These are phyloP conservation scores for Catharus minimus DNA, from an alignment of 2,113 vertebrate species.

Conservation along the genomic window DNA sequence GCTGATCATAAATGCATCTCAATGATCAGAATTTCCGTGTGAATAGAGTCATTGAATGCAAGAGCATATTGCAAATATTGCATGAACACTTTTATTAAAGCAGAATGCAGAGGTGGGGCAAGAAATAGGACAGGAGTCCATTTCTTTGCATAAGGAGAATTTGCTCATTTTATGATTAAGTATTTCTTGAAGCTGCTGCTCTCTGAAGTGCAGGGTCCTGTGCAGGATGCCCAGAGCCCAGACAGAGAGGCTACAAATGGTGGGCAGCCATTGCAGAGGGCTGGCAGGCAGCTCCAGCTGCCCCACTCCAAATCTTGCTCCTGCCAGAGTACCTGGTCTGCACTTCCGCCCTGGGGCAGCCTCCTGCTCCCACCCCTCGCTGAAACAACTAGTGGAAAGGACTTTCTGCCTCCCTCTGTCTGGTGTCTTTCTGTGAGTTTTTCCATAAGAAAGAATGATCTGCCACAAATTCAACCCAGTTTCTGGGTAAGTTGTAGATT, in stretches of 20 bases:
- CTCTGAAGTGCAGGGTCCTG: background rate
- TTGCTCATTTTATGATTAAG: background rate
- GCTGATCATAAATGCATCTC: background rate
- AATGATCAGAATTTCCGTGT: accelerated
- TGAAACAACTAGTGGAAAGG: background rate
- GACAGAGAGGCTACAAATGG: background rate
- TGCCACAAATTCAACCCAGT: background rate
- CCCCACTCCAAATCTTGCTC: background rate
- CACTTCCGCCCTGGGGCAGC: accelerated
- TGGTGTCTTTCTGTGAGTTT: background rate
- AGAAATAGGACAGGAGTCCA: background rate
- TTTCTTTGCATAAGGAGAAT: background rate
- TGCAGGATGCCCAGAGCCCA: background rate
- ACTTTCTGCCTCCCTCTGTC: background rate
- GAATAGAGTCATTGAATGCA: background rate
- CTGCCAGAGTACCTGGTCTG: background rate
- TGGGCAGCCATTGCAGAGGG: background rate
- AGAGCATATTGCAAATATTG: background rate
- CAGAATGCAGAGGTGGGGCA: background rate
- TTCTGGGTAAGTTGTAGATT: background rate
- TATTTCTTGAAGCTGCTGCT: background rate
- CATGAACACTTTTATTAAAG: background rate
- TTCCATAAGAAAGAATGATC: background rate
- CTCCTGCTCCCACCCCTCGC: background rate
- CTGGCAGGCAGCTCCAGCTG: background rate